phyloP scores from a whole-genome alignment of 2,113 vertebrate genomes.

The Pan troglodytes region NHGRI_mPanTro3-v2.1_pri NC_072410.2:67354501-67355000 shows the following conservation, averaged over 20 bases:
- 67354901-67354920: not conserved
- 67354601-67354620: not conserved
- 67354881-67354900: not conserved
- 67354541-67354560: not conserved
- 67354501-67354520: not conserved
- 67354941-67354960: not conserved
- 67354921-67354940: slow-evolving; percentile 33
- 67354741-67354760: slow-evolving; percentile 13
- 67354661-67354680: not conserved
- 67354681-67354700: slow-evolving; percentile 23
- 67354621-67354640: slow-evolving; percentile 29
- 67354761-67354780: slow-evolving; percentile 1
- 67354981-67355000: slow-evolving; percentile 31
- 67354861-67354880: not conserved
- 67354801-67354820: slow-evolving; percentile 14
- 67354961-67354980: not conserved
- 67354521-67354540: not conserved
- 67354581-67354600: slow-evolving; percentile 25
- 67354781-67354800: not conserved
- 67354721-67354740: slow-evolving; percentile 13
- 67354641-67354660: not conserved
- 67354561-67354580: slow-evolving; percentile 33
- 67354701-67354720: not conserved
- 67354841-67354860: not conserved
- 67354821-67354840: not conserved